Conservation (phyloP, 2,113 vertebrate genomes). For the Mirza zaza region DNA sequence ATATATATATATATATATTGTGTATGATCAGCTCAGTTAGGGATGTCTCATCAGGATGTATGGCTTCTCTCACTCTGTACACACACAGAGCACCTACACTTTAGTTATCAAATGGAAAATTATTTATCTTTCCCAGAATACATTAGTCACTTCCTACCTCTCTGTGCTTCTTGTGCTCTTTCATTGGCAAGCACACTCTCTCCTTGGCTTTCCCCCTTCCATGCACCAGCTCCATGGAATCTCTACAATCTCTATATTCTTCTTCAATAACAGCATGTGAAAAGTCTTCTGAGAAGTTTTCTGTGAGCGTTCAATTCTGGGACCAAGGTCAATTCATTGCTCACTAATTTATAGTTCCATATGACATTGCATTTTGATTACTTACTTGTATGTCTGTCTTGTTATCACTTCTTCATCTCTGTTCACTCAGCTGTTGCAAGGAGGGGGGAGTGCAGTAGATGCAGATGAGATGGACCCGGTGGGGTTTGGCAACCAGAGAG, state of each 20-base stretch:
- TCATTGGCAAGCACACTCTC: too few species aligned
- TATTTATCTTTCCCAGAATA: not conserved
- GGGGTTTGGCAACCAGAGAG: not conserved
- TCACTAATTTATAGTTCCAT: not conserved
- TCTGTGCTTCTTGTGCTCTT: not conserved
- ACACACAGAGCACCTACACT: not conserved
- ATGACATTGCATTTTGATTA: not conserved
- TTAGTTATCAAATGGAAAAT: not conserved
- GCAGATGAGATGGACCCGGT: not conserved
- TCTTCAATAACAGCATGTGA: not conserved
- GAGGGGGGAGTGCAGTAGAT: not conserved
- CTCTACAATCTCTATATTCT: not conserved
- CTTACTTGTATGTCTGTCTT: not conserved
- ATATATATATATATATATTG: not conserved
- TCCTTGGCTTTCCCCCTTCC: not conserved
- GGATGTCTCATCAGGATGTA: not conserved
- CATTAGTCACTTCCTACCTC: not conserved
- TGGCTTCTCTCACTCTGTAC: not conserved
- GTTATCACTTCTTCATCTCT: not conserved
- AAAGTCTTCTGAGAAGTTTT: not conserved
- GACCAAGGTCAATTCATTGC: not conserved
- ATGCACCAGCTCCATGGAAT: not conserved
- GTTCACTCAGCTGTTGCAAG: not conserved
- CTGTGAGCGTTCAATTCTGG: not conserved
- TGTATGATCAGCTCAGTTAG: not conserved